phyloP scores from a whole-genome alignment of 2,888 invertebrate genomes.

The Keiferia lycopersicella region DNA sequence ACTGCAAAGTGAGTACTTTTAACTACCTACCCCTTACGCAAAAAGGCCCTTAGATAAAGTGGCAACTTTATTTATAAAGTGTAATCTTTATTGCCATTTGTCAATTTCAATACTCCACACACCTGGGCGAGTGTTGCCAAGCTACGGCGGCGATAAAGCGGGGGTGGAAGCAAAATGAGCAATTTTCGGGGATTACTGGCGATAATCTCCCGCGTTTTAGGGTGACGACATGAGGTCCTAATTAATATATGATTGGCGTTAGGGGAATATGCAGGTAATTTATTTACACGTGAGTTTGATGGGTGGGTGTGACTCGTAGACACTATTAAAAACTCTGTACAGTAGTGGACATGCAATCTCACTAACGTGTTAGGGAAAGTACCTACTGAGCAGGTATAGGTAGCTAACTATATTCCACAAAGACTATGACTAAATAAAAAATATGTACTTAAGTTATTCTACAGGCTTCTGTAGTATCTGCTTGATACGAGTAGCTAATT shows the following conservation, averaged over 20 bases:
- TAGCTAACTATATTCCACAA: too few relatives aligned
- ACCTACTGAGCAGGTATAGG: too few relatives aligned
- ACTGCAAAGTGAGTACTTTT: background rate
- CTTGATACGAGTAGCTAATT: too few relatives aligned
- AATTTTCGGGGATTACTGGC: constrained; percentile 49
- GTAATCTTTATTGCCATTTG: constrained; percentile 11
- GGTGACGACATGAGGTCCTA: constrained; percentile 30
- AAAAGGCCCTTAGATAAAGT: background rate
- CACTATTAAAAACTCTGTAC: background rate
- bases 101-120: constrained; percentile 40
- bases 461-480: too few relatives aligned
- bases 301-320: background rate
- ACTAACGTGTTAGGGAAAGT: too few relatives aligned
- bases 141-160: constrained; percentile 53
- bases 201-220: constrained; percentile 42
- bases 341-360: too few relatives aligned
- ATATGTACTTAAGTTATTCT: too few relatives aligned
- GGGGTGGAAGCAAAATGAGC: constrained; percentile 44
- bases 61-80: background rate
- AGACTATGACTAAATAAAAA: too few relatives aligned
- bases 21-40: constrained; percentile 4
- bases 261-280: background rate
- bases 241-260: constrained; percentile 24
- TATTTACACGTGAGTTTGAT: constrained; percentile 7
- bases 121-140: constrained; percentile 60